Evolutionary conservation across 2,888 invertebrate species (phyloP).

Genomic region (Nyleta sp.): DNA sequence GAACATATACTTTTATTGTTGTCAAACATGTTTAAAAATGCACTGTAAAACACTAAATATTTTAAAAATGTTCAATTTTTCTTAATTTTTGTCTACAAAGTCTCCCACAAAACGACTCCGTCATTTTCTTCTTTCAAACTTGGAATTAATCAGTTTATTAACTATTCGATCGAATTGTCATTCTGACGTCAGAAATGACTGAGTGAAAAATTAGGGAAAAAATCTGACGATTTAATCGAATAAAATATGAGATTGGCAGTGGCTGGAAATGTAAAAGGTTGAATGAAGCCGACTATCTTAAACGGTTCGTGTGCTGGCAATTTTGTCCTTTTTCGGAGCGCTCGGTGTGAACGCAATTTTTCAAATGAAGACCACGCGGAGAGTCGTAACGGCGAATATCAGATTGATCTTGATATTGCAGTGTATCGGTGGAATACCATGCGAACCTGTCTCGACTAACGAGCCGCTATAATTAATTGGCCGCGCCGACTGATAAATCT

Average conservation of each 20-base stretch:
- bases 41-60: too few species aligned
- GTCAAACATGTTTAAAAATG: too few species aligned
- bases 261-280: background rate
- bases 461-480: conserved; percentile 63
- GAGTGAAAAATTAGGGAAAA: too few species aligned
- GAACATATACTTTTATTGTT: too few species aligned
- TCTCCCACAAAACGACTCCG: too few species aligned
- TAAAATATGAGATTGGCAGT: too few species aligned
- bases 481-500: conserved; percentile 54
- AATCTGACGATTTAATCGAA: background rate
- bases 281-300: conserved; percentile 14
- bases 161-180: too few species aligned
- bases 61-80: too few species aligned
- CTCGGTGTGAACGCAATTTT: conserved; percentile 50
- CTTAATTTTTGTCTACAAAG: too few species aligned
- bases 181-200: too few species aligned
- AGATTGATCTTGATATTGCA: conserved; percentile 58
- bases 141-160: too few species aligned
- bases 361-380: conserved; percentile 24
- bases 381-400: conserved; percentile 44
- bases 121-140: too few species aligned
- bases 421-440: conserved; percentile 47
- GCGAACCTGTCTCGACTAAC: conserved; percentile 58
- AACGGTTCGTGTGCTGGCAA: conserved; percentile 26
- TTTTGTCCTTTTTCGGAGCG: conserved; percentile 19